Evolutionary conservation across 2,113 vertebrate species (phyloP), one percentile per base, ranked within the genome.

Genomic region (Apteryx mantelli): DNA sequence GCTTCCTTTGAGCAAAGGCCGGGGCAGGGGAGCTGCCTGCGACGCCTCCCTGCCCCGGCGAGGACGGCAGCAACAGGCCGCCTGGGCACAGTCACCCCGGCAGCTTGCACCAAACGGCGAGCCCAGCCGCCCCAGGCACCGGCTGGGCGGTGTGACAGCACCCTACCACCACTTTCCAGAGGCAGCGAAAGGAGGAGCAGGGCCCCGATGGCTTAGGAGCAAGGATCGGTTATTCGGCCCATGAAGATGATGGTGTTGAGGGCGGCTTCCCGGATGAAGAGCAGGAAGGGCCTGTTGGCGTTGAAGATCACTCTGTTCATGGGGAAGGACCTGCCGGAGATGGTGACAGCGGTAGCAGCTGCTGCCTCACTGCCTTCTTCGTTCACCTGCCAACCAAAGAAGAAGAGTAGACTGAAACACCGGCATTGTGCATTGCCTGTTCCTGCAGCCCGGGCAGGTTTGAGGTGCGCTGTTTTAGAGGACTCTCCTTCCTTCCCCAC

Each of bases 341-440:
- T 88, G 4, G 97, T 50, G 7, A 99, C 96, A 0, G 92, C 90
- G 1, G 99, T 99, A 9, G 98, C 95, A 1, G 99, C 99, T 0
- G 99, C 97, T 3, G 99, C 99, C 94, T 99, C 99, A 0, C 99
- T 99, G 96, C 99, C 99, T 93, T 99, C 99, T 96, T 99, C 99
- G 2, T 99, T 99, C 64, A 99, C 99, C 99, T 99, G 96, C 36
- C 89, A 71, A 26, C 21, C 36, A 58, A 65, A 64, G 44, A 30
- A 90, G 65, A 74, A 53, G 60, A 34, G 8, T 25, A 50, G 32
- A 55, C 89, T 86, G 53, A 86, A 64, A 75, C 5, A 32, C 0
- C 7, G 36, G 46, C n/a, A 8, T 50, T 13, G 5, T 1, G 3
- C 28, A 42, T 21, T 1, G 46, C 46, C 46, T 18, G 18, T 18